Base-by-base conservation (phyloP, 2,113 vertebrate genomes). In the Vombatus ursinus region DNA sequence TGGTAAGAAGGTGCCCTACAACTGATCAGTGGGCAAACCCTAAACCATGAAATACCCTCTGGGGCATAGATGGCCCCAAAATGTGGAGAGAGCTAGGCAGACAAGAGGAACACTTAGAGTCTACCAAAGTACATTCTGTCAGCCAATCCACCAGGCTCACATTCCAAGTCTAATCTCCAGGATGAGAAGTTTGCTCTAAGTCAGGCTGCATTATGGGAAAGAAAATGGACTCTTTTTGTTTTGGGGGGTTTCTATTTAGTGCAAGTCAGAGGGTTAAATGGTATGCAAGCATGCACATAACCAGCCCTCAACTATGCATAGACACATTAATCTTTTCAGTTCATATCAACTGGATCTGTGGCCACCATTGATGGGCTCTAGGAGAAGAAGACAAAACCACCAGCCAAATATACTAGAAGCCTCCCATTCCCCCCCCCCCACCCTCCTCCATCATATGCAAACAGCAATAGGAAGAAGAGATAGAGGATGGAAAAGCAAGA, bases 291-390 rank as follows among this genome's bases (percentile, higher is more conserved):
- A 7, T 57, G 14, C 49, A 19, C 10, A 94, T 54, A 31, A 89
- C 89, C 3, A 28, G 91, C 95, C 44, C 93, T 91, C 9, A 52
- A 90, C 94, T 96, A 96, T 96, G 93, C 95, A 96, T 94, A 96
- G 96, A 84, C 28, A 3, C 52, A 89, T 96, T 94, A 94, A 91
- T 96, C 96, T 96, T 91, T 8, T 8, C 12, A 11, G 94, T 14
- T 92, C 95, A 95, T 93, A 90, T 93, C n/a, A n/a, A 47, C 89
- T 2, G 3, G 52, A 93, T 89, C 54, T 26, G 89, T 12, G 91
- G 94, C 94, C 77, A 95, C 95, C 93, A 28, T 16, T 90, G 95
- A 92, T 52, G 77, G 95, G 50, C 96, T 53, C 11, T 77, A 92
- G 57, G 44, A 14, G 50, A 0, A 6, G 68, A 84, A n/a, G 68